Base-by-base conservation (phyloP, 2,888 invertebrate species). In the Ectropis crepuscularia region DNA sequence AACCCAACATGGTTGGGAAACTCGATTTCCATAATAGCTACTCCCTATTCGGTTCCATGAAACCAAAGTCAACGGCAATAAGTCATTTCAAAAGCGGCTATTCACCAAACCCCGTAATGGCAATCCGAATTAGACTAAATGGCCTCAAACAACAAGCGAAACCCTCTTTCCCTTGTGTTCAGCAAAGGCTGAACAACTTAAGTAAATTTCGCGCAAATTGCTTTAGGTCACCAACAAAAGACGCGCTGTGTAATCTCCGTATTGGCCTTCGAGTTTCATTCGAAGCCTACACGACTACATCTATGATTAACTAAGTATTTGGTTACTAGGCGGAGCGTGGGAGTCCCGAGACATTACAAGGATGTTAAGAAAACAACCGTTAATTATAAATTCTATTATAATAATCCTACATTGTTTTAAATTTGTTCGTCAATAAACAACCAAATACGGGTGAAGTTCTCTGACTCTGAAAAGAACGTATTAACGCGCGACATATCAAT, bases 401-500 rank as follows among this genome's bases (percentile, higher is more conserved):
- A 41, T 28, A 42, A 43, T 43, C 43, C n/a, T 7, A 11, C 38
- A 36, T 10, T 43, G 41, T 7, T 39, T 12, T 36, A 37, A 45
- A 36, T 28, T 28, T 12, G 6, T 46, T 50, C 28, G 36, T 10
- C 50, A 51, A 47, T n/a, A n/a, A 5, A 51, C 10, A 8, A 9
- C 36, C 6, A 46, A 46, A n/a, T 6, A 11, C 36, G 16, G 43
- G 46, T 11, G n/a, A 45, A 11, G 46, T 45, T 37, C 38, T 55
- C 12, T 28, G 16, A 2, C 28, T 28, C 7, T 11, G 41, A n/a
- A 57, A 57, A 49, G 12, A 58, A 45, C 55, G 67, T 73, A 72
- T 67, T 73, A 69, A 75, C 73, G 72, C 69, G 74, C 71, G 68
- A 70, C 73, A 78, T 76, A 80, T 79, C 78, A 74, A 71, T 75